Conservation (phyloP, 2,113 vertebrate genomes). For the Notiomystis cincta region DNA sequence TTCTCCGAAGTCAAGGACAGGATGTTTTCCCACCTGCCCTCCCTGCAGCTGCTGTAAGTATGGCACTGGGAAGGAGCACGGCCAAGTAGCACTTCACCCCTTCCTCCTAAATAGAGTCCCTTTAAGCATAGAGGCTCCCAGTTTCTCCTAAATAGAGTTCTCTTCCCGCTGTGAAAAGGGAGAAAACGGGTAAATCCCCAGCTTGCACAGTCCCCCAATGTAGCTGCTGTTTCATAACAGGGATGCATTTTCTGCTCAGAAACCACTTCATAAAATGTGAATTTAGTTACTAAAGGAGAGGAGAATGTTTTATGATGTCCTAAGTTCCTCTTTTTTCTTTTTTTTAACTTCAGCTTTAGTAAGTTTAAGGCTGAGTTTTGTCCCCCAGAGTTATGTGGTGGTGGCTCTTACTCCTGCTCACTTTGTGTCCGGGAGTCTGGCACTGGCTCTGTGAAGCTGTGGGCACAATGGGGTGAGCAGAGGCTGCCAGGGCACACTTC, state of each 20-base stretch:
- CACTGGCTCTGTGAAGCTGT: fast-evolving
- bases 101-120: neutral
- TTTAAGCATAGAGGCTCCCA: neutral
- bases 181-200: neutral
- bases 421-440: neutral
- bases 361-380: neutral
- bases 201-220: neutral
- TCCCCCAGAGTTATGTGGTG: no score
- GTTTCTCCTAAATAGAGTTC: neutral
- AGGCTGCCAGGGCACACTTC: neutral
- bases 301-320: neutral
- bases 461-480: fast-evolving
- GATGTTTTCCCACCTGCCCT: constrained; percentile 93
- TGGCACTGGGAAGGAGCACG: neutral
- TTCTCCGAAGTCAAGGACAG: constrained; percentile 93
- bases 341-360: neutral
- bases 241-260: neutral
- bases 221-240: neutral
- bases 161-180: neutral
- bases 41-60: constrained; percentile 95
- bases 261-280: neutral
- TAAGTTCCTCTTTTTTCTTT: neutral
- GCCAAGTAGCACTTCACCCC: neutral
- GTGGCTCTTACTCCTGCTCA: neutral
- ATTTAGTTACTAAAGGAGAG: neutral